A percentile compares a stretch with the other conserved stretches of the same genome.
These are phyloP conservation scores for Sipunculus nudus DNA, from an alignment of 2,888 invertebrate species.

Conservation along the genomic window DNA sequence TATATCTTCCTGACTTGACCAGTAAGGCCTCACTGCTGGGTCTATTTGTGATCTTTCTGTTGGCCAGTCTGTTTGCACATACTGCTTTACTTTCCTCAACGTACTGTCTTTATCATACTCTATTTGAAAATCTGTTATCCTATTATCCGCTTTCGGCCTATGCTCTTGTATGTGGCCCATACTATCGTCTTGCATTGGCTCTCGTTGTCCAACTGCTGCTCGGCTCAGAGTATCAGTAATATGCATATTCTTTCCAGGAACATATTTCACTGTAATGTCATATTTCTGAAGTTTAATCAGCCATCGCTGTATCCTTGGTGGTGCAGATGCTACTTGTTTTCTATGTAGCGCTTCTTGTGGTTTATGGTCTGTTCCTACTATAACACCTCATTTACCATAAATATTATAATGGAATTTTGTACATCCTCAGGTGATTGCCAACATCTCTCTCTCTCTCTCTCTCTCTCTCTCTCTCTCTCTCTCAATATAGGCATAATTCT, in stretches of 20 bases:
- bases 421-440: conserved; percentile 1
- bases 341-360: background rate
- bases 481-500: conserved; percentile 14
- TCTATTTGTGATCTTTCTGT: background rate
- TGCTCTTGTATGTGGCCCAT: background rate
- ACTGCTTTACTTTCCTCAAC: background rate
- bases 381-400: background rate
- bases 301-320: background rate
- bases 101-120: background rate
- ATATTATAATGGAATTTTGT: conserved; percentile 4
- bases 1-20: background rate
- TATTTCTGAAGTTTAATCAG: background rate
- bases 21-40: background rate
- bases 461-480: no score
- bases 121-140: background rate
- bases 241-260: background rate
- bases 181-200: background rate
- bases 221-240: background rate
- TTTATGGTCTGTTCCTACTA: conserved; percentile 14
- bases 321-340: background rate
- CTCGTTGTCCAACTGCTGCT: background rate
- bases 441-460: no score
- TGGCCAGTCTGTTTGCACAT: background rate
- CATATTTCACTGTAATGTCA: background rate
- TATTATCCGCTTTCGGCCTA: background rate